Conservation (phyloP, 2,797 vertebrate genomes). For the Macrochelys suwanniensis region DNA sequence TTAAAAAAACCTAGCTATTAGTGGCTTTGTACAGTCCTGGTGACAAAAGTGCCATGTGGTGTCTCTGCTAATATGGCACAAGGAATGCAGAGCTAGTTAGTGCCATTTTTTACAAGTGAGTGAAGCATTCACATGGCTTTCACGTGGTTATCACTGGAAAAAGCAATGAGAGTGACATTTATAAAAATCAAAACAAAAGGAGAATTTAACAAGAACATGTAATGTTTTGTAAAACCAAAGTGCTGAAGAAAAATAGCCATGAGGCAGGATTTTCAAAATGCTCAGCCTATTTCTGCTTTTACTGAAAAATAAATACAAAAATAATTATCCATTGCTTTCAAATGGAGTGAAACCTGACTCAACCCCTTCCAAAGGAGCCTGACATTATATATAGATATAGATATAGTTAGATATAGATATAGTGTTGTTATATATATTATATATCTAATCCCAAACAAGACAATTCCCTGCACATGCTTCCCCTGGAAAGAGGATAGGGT, state of each 20-base stretch:
- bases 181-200: not conserved
- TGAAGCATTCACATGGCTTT: not conserved
- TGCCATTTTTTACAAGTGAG: not conserved
- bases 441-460: not conserved
- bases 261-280: not conserved
- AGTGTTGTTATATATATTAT: no score
- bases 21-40: not conserved
- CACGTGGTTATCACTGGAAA: not conserved
- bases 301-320: not conserved
- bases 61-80: not conserved
- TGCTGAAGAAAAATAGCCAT: not conserved
- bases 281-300: not conserved
- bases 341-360: not conserved
- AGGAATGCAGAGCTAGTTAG: rapidly evolving
- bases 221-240: not conserved
- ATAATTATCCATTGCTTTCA: not conserved
- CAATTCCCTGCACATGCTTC: not conserved
- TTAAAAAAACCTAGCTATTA: not conserved
- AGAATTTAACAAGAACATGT: not conserved
- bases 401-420: no score
- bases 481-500: not conserved
- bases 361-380: not conserved
- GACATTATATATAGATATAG: no score
- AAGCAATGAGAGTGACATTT: not conserved
- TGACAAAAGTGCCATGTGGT: not conserved